A percentile compares a stretch with the other conserved stretches of the same genome.
Evolutionary conservation across 1,140 invertebrate genomes (phyloP).

Genomic region (Matsumurasca onukii): DNA sequence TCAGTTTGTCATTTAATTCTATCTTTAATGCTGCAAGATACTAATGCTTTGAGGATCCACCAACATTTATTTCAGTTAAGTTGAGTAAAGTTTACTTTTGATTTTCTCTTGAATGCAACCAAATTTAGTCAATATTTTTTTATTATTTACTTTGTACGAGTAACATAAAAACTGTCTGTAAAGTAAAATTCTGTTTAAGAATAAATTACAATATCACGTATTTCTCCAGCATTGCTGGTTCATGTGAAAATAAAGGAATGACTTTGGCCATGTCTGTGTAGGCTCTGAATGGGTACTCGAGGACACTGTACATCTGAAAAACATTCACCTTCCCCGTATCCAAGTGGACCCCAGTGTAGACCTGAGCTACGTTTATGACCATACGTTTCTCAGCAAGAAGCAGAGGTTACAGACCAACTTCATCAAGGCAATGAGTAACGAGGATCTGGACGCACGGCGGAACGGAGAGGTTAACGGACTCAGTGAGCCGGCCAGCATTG

Average conservation of each 20-base stretch:
- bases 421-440: constrained; percentile 44
- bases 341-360: constrained; percentile 80
- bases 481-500: constrained; percentile 40
- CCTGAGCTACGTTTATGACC: constrained; percentile 79
- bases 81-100: too few species aligned
- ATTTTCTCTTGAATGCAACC: too few species aligned
- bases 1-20: not conserved
- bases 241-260: too few species aligned
- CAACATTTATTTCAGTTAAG: too few species aligned
- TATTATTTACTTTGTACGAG: too few species aligned
- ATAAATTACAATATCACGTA: too few species aligned
- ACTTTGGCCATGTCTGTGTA: constrained; percentile 36
- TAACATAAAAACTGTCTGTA: too few species aligned
- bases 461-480: constrained; percentile 39
- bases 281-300: constrained; percentile 93
- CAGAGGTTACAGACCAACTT: constrained; percentile 42
- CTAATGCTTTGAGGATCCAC: too few species aligned
- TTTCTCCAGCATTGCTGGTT: too few species aligned
- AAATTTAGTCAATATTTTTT: too few species aligned
- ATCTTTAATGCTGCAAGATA: too few species aligned
- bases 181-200: too few species aligned
- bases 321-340: constrained; percentile 80
- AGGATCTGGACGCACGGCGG: constrained; percentile 41
- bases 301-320: constrained; percentile 90
- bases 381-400: constrained; percentile 61